These are phyloP conservation scores for Chanos chanos DNA, from an alignment of 2,797 vertebrate genomes.

Conservation along the genomic window DNA sequence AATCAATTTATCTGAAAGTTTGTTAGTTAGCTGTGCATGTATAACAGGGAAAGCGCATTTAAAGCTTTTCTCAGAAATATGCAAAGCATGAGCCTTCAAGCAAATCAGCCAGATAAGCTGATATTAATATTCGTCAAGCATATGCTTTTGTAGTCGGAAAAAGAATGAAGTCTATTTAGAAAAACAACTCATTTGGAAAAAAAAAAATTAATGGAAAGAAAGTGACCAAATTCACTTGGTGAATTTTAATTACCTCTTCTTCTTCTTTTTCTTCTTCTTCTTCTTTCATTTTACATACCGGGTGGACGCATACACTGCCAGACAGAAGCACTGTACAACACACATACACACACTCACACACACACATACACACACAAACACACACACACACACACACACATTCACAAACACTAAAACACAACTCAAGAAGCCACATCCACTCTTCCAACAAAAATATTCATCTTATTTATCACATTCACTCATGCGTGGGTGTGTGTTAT, in stretches of 20 bases:
- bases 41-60: slow-evolving; percentile 52
- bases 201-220: slow-evolving; percentile 70
- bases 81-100: slow-evolving; percentile 56
- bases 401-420: slow-evolving; percentile 15
- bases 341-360: slow-evolving; percentile 3
- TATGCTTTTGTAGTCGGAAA: slow-evolving; percentile 58
- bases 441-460: too few relatives aligned
- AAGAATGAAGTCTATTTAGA: slow-evolving; percentile 68
- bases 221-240: slow-evolving; percentile 66
- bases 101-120: slow-evolving; percentile 54
- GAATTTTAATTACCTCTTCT: slow-evolving; percentile 70
- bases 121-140: slow-evolving; percentile 70
- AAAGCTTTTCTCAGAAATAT: slow-evolving; percentile 42
- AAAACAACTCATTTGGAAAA: slow-evolving; percentile 72
- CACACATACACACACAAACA: slow-evolving; percentile 26
- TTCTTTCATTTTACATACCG: slow-evolving; percentile 41
- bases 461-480: too few relatives aligned
- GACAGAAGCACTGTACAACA: not conserved
- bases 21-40: too few relatives aligned
- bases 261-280: too few relatives aligned
- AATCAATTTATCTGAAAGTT: slow-evolving; percentile 30
- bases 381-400: not conserved
- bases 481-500: too few relatives aligned
- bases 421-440: slow-evolving; percentile 6
- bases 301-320: not conserved